Conservation (phyloP, 2,113 vertebrate genomes). For the Taxidea taxus region DNA sequence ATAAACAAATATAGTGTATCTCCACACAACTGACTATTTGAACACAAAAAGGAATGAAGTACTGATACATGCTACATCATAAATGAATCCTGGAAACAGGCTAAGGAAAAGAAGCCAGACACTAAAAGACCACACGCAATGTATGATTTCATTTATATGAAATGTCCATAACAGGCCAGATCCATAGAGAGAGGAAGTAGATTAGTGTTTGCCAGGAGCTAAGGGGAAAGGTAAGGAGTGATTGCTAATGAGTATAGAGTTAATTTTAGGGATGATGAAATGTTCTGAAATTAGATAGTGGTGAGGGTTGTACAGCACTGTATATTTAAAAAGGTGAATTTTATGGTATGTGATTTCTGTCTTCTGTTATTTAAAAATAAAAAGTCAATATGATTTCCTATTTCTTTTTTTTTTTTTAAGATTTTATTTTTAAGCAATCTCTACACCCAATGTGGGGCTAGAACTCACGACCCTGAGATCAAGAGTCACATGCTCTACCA, state of each 20-base stretch:
- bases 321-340: neutral
- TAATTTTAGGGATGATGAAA: neutral
- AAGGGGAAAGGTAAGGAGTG: too few species aligned
- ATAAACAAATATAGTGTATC: neutral
- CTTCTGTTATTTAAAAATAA: neutral
- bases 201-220: neutral
- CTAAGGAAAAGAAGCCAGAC: neutral
- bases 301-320: neutral
- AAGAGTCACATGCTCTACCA: neutral
- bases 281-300: neutral
- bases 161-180: neutral
- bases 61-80: neutral
- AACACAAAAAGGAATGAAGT: neutral
- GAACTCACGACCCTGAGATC: neutral
- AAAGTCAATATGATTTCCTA: neutral
- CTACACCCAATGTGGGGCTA: neutral
- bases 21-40: neutral
- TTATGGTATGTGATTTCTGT: neutral
- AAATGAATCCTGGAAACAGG: neutral
- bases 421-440: neutral
- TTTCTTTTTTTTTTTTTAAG: neutral
- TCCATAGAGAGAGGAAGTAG: neutral
- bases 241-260: neutral
- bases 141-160: neutral
- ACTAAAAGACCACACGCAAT: neutral